phyloP scores from a whole-genome alignment of 2,888 invertebrate species.

The Rhogogaster chlorosoma region DNA sequence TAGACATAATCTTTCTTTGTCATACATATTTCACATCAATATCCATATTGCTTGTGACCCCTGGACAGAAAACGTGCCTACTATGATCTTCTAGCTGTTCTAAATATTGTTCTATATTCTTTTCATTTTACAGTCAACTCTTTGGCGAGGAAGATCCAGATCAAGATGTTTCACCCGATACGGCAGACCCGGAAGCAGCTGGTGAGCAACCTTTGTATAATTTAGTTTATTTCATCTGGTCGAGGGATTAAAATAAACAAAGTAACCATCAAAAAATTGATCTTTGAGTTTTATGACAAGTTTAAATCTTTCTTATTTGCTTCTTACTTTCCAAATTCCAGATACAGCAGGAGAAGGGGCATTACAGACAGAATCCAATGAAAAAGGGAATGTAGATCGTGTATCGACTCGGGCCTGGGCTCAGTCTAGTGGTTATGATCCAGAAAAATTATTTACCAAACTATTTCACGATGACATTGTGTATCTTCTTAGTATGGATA shows the following conservation, averaged over 20 bases:
- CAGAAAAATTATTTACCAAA: constrained; percentile 93
- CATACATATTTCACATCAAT: not conserved
- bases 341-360: constrained; percentile 82
- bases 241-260: not conserved
- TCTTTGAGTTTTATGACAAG: not conserved
- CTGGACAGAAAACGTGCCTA: not conserved
- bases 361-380: constrained; percentile 78
- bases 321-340: constrained; percentile 51
- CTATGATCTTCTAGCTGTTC: not conserved
- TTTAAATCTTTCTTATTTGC: not conserved
- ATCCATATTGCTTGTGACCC: not conserved
- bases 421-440: constrained; percentile 88
- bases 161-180: constrained; percentile 98
- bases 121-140: constrained; percentile 85
- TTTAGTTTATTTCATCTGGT: not conserved
- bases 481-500: constrained; percentile 95
- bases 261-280: not conserved
- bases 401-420: constrained; percentile 94
- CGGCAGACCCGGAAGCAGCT: constrained; percentile 95
- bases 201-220: constrained; percentile 76
- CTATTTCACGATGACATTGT: constrained; percentile 97
- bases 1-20: not conserved
- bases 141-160: constrained; percentile 98
- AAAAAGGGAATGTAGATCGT: constrained; percentile 79
- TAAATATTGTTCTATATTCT: not conserved